Evolutionary conservation across 1,140 invertebrate genomes (phyloP).

Genomic region (Procambarus clarkii): DNA sequence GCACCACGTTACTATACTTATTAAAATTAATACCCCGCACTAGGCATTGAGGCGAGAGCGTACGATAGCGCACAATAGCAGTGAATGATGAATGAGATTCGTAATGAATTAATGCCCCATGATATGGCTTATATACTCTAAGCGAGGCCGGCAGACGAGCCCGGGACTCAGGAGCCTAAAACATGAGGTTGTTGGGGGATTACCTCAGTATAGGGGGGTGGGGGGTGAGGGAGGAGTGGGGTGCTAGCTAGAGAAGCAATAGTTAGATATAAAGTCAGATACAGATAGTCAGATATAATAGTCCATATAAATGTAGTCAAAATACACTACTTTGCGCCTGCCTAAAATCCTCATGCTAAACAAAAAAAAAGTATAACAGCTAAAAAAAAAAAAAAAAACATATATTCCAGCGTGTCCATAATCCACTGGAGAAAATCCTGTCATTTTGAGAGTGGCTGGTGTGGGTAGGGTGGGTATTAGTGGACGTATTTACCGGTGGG

Average conservation of each 20-base stretch:
- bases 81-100: conserved; percentile 53
- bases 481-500: conserved; percentile 27
- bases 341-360: conserved; percentile 47
- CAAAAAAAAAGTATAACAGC: neutral
- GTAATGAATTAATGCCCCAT: conserved; percentile 57
- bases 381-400: conserved; percentile 24
- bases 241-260: too few relatives aligned
- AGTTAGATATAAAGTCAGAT: too few relatives aligned
- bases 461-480: conserved; percentile 23
- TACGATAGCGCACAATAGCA: neutral
- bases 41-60: conserved; percentile 35
- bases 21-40: conserved; percentile 30
- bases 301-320: conserved; percentile 64
- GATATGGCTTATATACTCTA: neutral
- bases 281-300: conserved; percentile 20
- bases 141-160: too few relatives aligned
- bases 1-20: neutral
- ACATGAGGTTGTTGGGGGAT: too few relatives aligned
- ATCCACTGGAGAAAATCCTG: conserved; percentile 61
- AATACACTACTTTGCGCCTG: conserved; percentile 55
- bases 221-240: too few relatives aligned
- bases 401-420: conserved; percentile 41
- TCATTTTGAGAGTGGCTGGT: conserved; percentile 38
- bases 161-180: too few relatives aligned
- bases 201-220: too few relatives aligned